Percentiles rank a stretch among this genome's conserved stretches.
phyloP scores from a whole-genome alignment of 2,113 vertebrate species.

The Columba janthina region DNA sequence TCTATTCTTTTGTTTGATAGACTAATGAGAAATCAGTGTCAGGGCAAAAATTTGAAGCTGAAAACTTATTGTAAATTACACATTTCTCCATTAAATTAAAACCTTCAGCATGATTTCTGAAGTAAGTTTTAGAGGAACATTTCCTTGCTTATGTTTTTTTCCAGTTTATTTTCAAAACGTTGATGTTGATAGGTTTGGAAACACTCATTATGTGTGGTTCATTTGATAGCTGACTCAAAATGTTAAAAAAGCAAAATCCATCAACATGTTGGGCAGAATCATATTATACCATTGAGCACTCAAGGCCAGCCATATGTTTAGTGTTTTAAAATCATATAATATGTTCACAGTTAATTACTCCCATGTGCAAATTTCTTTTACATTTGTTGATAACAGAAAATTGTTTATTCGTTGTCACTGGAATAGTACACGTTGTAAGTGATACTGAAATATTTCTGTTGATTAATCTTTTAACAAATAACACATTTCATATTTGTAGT shows the following conservation, averaged over 20 bases:
- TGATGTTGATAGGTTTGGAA: background rate
- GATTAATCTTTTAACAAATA: background rate
- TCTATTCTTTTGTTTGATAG: background rate
- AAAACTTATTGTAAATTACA: background rate
- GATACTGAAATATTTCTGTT: background rate
- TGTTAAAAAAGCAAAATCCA: background rate
- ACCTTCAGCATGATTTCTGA: background rate
- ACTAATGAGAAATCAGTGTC: background rate
- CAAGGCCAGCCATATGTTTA: background rate
- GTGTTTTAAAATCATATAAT: background rate
- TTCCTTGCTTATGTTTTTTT: background rate
- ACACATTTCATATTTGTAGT: background rate
- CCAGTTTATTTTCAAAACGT: background rate
- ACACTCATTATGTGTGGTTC: background rate
- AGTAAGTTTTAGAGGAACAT: background rate
- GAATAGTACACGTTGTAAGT: accelerated
- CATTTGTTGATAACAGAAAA: background rate
- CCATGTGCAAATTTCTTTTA: background rate
- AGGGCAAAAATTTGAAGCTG: background rate
- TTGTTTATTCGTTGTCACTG: background rate
- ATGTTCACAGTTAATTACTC: background rate
- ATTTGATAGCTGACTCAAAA: background rate
- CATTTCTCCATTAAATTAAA: background rate
- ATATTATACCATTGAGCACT: background rate
- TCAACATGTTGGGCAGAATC: background rate